Conservation (phyloP, 2,113 vertebrate genomes). For the Haplochromis vanheusdeni region DNA sequence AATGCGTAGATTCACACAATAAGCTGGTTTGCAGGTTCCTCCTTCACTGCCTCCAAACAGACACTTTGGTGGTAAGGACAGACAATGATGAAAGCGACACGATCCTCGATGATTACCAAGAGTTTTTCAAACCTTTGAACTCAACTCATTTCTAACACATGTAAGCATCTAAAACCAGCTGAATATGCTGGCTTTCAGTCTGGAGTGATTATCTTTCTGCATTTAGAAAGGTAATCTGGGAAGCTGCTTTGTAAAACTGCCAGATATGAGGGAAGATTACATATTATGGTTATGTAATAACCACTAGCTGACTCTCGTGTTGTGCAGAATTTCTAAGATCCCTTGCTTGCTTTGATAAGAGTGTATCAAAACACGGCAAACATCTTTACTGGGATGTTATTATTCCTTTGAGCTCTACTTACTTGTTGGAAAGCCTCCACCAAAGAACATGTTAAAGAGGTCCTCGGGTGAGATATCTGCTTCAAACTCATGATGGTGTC, state of each 20-base stretch:
- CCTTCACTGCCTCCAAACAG: not conserved
- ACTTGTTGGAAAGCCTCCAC: slow-evolving; percentile 95
- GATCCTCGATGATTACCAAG: not conserved
- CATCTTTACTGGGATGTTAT: not conserved
- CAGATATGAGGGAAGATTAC: not conserved
- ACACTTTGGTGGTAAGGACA: not conserved
- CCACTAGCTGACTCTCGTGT: not conserved
- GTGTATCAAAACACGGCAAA: not conserved
- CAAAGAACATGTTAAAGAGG: slow-evolving; percentile 99
- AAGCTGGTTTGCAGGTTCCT: not conserved
- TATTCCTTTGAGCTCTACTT: slow-evolving; percentile 41
- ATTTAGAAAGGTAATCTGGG: not conserved
- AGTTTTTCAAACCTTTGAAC: not conserved
- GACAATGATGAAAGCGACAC: not conserved
- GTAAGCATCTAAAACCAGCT: not conserved
- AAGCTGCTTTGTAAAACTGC: not conserved
- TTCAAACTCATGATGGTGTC: slow-evolving; percentile 89
- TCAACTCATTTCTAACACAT: not conserved
- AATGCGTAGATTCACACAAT: not conserved
- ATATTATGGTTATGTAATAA: not conserved
- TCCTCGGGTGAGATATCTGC: slow-evolving; percentile 97
- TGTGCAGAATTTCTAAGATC: not conserved
- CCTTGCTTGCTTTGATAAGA: not conserved
- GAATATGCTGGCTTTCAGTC: not conserved
- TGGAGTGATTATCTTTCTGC: not conserved